These are phyloP conservation scores for Cairina moschata DNA, from an alignment of 2,113 vertebrate species.

Conservation along the genomic window DNA sequence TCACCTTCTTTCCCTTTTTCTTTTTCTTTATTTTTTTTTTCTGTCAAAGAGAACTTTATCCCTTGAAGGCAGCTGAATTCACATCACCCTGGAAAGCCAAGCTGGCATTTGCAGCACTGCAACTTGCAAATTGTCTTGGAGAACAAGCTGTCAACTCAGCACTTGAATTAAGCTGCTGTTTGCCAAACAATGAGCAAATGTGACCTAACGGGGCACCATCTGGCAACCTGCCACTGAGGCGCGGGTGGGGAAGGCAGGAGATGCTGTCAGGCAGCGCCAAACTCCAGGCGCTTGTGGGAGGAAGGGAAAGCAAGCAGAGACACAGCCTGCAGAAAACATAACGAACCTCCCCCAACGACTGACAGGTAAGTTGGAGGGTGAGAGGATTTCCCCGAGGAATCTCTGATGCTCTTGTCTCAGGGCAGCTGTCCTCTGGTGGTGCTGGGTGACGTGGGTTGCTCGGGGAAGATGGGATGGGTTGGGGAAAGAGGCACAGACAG, in stretches of 20 bases:
- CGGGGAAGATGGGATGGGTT: background rate
- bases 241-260: background rate
- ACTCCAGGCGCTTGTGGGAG: background rate
- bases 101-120: constrained; percentile 65
- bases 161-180: constrained; percentile 68
- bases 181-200: constrained; percentile 72
- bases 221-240: constrained; percentile 59
- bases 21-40: fast-evolving
- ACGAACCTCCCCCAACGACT: background rate
- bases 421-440: background rate
- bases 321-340: background rate
- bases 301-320: background rate
- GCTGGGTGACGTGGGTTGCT: background rate
- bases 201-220: constrained; percentile 71
- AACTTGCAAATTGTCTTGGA: constrained; percentile 69
- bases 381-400: background rate
- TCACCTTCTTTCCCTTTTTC: background rate
- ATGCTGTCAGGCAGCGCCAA: background rate
- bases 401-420: background rate
- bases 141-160: constrained; percentile 75
- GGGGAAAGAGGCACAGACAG: background rate
- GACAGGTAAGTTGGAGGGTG: background rate
- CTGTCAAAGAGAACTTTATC: constrained; percentile 24
- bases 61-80: constrained; percentile 67
- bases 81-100: constrained; percentile 52